phyloP scores from a whole-genome alignment of 2,888 invertebrate species.

The Lithosia quadra region DNA sequence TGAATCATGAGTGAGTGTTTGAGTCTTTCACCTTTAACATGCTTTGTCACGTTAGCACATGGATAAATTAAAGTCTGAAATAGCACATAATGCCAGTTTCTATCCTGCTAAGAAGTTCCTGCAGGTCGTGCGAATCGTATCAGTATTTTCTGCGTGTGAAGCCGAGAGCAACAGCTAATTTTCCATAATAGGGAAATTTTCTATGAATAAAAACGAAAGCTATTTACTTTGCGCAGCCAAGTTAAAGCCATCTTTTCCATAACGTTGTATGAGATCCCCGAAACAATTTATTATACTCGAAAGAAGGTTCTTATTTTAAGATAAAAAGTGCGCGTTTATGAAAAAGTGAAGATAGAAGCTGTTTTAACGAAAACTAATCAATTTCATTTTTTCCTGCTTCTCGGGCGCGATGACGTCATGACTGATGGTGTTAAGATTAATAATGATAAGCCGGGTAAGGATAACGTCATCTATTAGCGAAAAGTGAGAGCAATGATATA shows the following conservation, averaged over 20 bases:
- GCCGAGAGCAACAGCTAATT: not conserved
- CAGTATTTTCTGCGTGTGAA: not conserved
- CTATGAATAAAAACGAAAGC: not conserved
- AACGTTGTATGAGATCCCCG: constrained; percentile 11
- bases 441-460: constrained; percentile 26
- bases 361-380: constrained; percentile 31
- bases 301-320: constrained; percentile 19
- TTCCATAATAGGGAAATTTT: not conserved
- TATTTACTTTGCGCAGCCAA: not conserved
- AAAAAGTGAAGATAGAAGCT: constrained; percentile 16
- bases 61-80: too few relatives aligned
- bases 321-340: constrained; percentile 31
- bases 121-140: not conserved
- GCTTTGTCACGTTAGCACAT: too few relatives aligned
- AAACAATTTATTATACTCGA: constrained; percentile 23
- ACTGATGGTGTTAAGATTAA: constrained; percentile 28
- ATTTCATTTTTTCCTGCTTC: constrained; percentile 30
- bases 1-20: too few relatives aligned
- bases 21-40: too few relatives aligned
- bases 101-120: too few relatives aligned
- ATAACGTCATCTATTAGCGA: not conserved
- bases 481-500: not conserved
- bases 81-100: too few relatives aligned
- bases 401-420: not conserved
- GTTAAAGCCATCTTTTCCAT: constrained; percentile 7